Percentiles rank a stretch among this genome's conserved stretches.
Evolutionary conservation across 2,113 vertebrate genomes (phyloP).

Genomic region (Dipodomys stephensi): DNA sequence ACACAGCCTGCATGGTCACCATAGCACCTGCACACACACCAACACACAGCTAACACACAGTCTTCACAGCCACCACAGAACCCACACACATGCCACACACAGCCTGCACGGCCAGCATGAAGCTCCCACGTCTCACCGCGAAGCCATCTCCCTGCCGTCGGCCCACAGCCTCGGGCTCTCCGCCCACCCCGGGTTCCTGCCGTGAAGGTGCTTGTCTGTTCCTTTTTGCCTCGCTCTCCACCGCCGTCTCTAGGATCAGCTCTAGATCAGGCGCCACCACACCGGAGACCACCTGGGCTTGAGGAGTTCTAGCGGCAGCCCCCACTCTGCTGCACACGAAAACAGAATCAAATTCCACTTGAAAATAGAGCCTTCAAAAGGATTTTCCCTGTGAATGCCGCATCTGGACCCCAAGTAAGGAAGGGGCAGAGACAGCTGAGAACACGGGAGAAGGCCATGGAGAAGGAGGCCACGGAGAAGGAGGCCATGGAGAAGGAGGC

Average conservation of each 20-base stretch:
- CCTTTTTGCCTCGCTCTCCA: fast-evolving
- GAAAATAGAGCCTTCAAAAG: background rate
- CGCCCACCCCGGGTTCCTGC: too few relatives aligned
- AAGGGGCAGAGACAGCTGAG: background rate
- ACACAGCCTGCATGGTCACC: too few relatives aligned
- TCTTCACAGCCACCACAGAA: too few relatives aligned
- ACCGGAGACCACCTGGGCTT: fast-evolving
- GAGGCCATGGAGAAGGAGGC: too few relatives aligned
- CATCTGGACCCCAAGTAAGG: background rate
- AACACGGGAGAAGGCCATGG: too few relatives aligned
- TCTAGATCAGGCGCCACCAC: background rate
- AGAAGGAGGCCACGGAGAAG: too few relatives aligned
- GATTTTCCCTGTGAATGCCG: fast-evolving
- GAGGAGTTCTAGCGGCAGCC: fast-evolving
- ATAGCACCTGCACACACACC: too few relatives aligned
- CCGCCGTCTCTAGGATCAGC: too few relatives aligned
- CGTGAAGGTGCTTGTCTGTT: too few relatives aligned
- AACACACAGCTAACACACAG: too few relatives aligned
- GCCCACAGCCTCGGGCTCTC: background rate
- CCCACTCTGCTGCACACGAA: background rate
- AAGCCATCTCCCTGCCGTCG: too few relatives aligned
- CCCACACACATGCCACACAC: background rate
- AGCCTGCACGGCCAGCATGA: background rate
- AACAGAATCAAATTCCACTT: background rate
- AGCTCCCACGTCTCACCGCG: fast-evolving